Base-by-base conservation (phyloP, 2,113 vertebrate species). In the Poecilia latipinna region DNA sequence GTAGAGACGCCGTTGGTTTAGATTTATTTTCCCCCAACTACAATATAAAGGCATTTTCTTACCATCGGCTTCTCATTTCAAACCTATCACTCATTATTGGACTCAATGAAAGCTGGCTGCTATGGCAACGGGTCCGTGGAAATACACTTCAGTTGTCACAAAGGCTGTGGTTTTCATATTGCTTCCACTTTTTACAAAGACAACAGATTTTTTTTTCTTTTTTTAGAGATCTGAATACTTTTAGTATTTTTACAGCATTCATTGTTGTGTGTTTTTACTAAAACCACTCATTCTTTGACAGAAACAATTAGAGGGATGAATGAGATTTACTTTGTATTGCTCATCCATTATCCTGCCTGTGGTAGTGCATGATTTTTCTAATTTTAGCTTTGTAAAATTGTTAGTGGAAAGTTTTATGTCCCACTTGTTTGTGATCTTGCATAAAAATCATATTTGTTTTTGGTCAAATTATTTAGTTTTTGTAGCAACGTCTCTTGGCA, bases 91-190 rank as follows among this genome's bases (percentile, higher is more conserved):
- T 44, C 32, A 51, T 77, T 82, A 83, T 82, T 68, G 39, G 12
- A 83, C 32, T 73, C 39, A 74, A 15, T 71, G 64, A 80, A 75
- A 19, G 48, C 31, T 63, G 54, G 86, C 80, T 91, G 82, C 86
- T 69, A 86, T 89, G 80, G 81, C 81, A 92, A 92, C 79, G 13
- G 28, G 68, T 69, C 68, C 19, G 61, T 71, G 61, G 57, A 81
- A 78, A 75, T 70, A 48, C 72, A 72, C 39, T 80, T 79, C 65
- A 79, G 24, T 74, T 26, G 63, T 62, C 82, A 82, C 75, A 79
- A 85, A 75, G 74, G 64, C 24, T 69, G 33, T 1, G 3, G 57
- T 73, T 79, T 83, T 83, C 66, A 73, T 54, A 26, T 32, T 28
- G 61, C 72, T 83, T 74, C 63, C 61, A 32, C 39, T 39, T 37